phyloP scores from a whole-genome alignment of 1,140 invertebrate genomes.

The Drosophila aff. region DNA sequence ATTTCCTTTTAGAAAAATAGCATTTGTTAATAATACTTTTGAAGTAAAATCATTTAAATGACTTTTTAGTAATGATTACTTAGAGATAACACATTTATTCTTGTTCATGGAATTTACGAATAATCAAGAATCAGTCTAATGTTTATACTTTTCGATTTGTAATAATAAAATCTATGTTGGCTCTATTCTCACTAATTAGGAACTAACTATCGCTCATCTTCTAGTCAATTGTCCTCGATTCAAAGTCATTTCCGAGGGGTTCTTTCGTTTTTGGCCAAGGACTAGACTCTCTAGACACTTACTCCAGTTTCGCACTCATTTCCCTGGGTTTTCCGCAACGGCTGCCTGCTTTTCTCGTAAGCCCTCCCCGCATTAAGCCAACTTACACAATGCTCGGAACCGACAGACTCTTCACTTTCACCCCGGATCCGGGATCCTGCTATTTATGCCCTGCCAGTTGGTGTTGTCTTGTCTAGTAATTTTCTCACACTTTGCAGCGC shows the following conservation, averaged over 20 bases:
- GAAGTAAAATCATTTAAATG: no score
- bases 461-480: conserved; percentile 76
- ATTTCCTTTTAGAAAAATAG: no score
- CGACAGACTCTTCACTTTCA: conserved; percentile 54
- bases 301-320: conserved; percentile 35
- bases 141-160: conserved; percentile 59
- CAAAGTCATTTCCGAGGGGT: conserved; percentile 14
- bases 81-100: not conserved
- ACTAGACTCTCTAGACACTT: conserved; percentile 19
- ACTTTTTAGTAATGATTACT: no score
- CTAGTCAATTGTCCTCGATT: conserved; percentile 48
- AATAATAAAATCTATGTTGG: conserved; percentile 41
- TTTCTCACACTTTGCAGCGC: conserved; percentile 71
- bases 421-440: conserved; percentile 30
- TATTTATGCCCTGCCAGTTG: conserved; percentile 67
- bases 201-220: conserved; percentile 56
- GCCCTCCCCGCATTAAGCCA: conserved; percentile 42
- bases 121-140: not conserved
- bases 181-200: conserved; percentile 54
- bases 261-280: conserved; percentile 7
- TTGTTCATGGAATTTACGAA: not conserved
- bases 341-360: conserved; percentile 18
- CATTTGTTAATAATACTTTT: no score
- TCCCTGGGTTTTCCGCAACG: conserved; percentile 19
- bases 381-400: conserved; percentile 45